Base-by-base conservation (phyloP, 2,888 invertebrate genomes). In the Hydriomena furcata region DNA sequence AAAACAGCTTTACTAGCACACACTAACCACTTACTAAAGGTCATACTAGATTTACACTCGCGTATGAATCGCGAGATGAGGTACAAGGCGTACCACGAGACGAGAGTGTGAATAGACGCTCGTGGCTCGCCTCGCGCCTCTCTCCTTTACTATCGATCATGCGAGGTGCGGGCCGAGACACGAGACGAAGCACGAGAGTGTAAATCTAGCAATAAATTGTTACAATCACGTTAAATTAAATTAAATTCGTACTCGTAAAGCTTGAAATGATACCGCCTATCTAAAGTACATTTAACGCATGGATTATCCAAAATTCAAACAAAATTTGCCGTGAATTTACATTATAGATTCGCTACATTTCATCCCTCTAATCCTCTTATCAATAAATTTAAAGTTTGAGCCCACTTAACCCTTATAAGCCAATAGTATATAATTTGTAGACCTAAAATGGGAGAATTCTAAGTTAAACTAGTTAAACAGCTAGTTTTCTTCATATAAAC, bases 301-400 rank as follows among this genome's bases (percentile, higher is more conserved):
- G 20, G 45, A 38, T 46, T 42, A 52, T 47, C 34, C 27, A 34
- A 42, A 46, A 30, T 40, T 35, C 17, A 28, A 27, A 35, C 20
- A 27, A 51, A 40, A 47, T 51, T 30, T 31, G 25, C 46, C 31
- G 48, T 58, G 42, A 54, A 58, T 52, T 58, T 38, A 49, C 55
- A 62, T 57, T 52, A 58, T 43, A 38, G 58, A 57, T 56, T 62
- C 35, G 48, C 63, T 59, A 68, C 69, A 68, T 65, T 71, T 70
- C 61, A 68, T 58, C 55, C 65, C 34, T 23, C 24, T 46, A 64
- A 71, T 64, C 73, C 68, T 67, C 64, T 65, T 69, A 71, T 72
- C 73, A 65, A 72, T 72, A 72, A 72, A 72, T 72, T 68, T 69
- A 58, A 68, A 69, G 53, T 67, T 67, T 60, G 58, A 67, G 53